These are phyloP conservation scores for Drosophila biarmipes DNA, from an alignment of 1,140 invertebrate genomes.

Conservation along the genomic window DNA sequence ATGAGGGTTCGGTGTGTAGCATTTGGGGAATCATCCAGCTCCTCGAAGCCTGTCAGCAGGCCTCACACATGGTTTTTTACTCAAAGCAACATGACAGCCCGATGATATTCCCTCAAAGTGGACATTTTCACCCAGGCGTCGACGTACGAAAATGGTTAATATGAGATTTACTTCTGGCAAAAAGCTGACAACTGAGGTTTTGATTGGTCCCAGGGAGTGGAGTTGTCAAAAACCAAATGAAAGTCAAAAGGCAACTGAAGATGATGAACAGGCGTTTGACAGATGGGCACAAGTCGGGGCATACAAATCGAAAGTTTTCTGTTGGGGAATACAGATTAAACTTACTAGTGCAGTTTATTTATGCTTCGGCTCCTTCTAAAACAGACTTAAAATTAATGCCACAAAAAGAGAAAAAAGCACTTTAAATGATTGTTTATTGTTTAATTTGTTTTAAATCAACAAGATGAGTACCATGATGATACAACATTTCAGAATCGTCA, in stretches of 20 bases:
- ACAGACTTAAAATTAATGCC: too few species aligned
- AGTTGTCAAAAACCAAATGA: conserved; percentile 24
- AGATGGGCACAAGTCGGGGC: conserved; percentile 18
- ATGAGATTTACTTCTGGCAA: conserved; percentile 31
- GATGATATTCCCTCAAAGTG: conserved; percentile 66
- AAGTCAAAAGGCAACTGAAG: conserved; percentile 22
- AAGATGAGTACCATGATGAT: too few species aligned
- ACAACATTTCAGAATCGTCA: background rate
- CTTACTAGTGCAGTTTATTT: too few species aligned
- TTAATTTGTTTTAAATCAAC: background rate
- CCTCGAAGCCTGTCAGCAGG: conserved; percentile 32
- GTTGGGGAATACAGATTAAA: background rate
- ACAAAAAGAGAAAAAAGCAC: too few species aligned
- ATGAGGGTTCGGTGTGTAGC: conserved; percentile 1
- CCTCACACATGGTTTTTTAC: conserved; percentile 44
- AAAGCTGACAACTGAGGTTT: conserved; percentile 48
- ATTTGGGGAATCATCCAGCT: conserved; percentile 26
- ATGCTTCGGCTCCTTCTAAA: too few species aligned
- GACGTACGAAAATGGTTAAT: conserved; percentile 40
- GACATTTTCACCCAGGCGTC: conserved; percentile 57
- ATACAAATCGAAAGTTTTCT: conserved; percentile 11
- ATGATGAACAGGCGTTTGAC: conserved; percentile 9
- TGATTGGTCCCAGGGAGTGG: conserved; percentile 33
- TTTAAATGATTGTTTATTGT: background rate
- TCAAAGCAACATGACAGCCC: conserved; percentile 66